These are phyloP conservation scores for Corythornis vintsioides DNA, from an alignment of 2,113 vertebrate species.

Conservation along the genomic window DNA sequence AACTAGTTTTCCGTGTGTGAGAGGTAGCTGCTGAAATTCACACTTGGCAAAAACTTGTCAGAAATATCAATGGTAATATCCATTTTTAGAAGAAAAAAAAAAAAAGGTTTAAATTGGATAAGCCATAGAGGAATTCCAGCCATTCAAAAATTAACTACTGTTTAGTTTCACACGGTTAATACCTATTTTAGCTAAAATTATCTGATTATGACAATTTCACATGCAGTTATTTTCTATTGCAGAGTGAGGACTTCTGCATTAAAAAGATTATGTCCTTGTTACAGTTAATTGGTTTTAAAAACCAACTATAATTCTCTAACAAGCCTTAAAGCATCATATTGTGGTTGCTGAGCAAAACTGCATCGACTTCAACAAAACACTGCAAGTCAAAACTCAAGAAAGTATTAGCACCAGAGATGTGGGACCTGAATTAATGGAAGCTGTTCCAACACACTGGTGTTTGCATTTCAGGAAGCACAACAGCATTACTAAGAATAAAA, in stretches of 20 bases:
- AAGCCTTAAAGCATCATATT: constrained; percentile 47
- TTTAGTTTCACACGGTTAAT: constrained; percentile 47
- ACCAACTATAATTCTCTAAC: constrained; percentile 35
- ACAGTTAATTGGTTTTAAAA: constrained; percentile 55
- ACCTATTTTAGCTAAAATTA: constrained; percentile 38
- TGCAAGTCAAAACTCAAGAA: neutral
- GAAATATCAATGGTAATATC: constrained; percentile 22
- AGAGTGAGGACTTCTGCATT: neutral
- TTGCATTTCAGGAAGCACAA: neutral
- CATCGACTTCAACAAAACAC: neutral
- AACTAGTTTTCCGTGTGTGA: neutral
- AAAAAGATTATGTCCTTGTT: constrained; percentile 56
- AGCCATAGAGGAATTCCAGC: constrained; percentile 22
- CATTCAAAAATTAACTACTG: constrained; percentile 25
- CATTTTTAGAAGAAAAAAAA: neutral
- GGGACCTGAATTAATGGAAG: neutral
- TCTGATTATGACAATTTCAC: constrained; percentile 30
- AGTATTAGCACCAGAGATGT: neutral
- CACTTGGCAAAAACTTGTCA: constrained; percentile 17
- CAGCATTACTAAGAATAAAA: neutral
- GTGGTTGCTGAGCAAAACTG: constrained; percentile 13
- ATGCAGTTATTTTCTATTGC: constrained; percentile 19
- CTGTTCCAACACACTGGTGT: neutral
- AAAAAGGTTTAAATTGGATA: constrained; percentile 44
- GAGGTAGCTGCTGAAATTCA: constrained; percentile 8